Conservation (phyloP, 2,797 vertebrate genomes). For the Sebastes diaconus region DNA sequence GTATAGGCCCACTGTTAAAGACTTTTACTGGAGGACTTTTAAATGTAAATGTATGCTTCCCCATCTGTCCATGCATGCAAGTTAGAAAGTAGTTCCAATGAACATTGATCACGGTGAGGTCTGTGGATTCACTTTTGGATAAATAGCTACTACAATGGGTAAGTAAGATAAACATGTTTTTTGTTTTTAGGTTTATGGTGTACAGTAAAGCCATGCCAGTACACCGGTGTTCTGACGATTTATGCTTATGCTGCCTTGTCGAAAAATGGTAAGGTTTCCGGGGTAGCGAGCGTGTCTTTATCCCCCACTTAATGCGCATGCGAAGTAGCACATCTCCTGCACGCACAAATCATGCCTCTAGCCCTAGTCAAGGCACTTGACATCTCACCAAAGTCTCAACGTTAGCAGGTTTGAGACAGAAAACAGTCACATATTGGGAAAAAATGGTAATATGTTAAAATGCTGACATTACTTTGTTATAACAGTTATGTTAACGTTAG, state of each 20-base stretch:
- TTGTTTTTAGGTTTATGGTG: neutral
- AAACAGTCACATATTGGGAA: neutral
- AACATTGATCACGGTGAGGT: neutral
- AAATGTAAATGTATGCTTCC: neutral
- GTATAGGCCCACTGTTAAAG: neutral
- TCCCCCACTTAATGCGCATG: neutral
- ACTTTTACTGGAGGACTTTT: neutral
- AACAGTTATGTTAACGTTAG: neutral
- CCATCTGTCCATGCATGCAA: neutral
- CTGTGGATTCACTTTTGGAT: neutral
- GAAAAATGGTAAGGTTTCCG: too few relatives aligned
- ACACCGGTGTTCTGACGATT: too few relatives aligned
- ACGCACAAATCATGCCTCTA: too few relatives aligned
- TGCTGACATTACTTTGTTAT: neutral
- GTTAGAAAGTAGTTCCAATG: neutral
- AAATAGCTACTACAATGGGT: neutral
- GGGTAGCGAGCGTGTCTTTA: too few relatives aligned
- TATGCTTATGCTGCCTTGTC: too few relatives aligned
- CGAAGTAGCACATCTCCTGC: too few relatives aligned
- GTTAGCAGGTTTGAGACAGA: neutral
- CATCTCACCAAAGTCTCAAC: neutral
- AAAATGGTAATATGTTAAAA: neutral
- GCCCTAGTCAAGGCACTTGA: accelerated
- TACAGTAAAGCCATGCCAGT: neutral
- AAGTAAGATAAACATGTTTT: neutral